Percentiles rank a stretch among this genome's conserved stretches.
Conservation (phyloP, 2,113 vertebrate genomes). For the Rutilus rutilus region DNA sequence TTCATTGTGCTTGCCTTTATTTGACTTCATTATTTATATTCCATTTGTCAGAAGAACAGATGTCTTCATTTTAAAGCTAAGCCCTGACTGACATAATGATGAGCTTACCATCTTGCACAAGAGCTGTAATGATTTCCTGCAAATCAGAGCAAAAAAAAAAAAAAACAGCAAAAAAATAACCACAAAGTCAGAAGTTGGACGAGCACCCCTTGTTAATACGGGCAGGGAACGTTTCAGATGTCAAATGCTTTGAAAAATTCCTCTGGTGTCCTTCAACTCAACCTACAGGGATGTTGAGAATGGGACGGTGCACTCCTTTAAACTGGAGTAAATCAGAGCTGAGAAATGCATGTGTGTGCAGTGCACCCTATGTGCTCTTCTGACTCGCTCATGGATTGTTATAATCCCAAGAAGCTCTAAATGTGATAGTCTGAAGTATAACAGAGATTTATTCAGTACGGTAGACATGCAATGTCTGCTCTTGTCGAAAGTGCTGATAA, state of each 20-base stretch:
- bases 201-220: background rate
- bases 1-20: background rate
- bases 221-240: slow-evolving; percentile 22
- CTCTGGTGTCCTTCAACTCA: slow-evolving; percentile 14
- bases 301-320: background rate
- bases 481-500: slow-evolving; percentile 1
- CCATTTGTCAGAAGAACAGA: slow-evolving; percentile 5
- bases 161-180: background rate
- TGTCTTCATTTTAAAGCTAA: slow-evolving; percentile 30
- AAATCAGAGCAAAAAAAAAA: background rate
- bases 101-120: slow-evolving; percentile 13
- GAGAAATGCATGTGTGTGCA: background rate
- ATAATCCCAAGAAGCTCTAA: background rate
- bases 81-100: slow-evolving; percentile 24
- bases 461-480: background rate
- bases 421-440: slow-evolving; percentile 9
- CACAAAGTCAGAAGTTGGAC: background rate
- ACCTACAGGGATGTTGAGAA: background rate
- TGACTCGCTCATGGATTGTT: background rate
- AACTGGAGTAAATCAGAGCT: slow-evolving; percentile 11
- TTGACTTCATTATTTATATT: slow-evolving; percentile 17
- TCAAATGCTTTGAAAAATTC: background rate
- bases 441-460: background rate
- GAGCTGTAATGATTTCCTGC: slow-evolving; percentile 26
- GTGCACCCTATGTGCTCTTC: background rate